phyloP scores from a whole-genome alignment of 1,140 invertebrate species.

The Hesperophylax magnus region DNA sequence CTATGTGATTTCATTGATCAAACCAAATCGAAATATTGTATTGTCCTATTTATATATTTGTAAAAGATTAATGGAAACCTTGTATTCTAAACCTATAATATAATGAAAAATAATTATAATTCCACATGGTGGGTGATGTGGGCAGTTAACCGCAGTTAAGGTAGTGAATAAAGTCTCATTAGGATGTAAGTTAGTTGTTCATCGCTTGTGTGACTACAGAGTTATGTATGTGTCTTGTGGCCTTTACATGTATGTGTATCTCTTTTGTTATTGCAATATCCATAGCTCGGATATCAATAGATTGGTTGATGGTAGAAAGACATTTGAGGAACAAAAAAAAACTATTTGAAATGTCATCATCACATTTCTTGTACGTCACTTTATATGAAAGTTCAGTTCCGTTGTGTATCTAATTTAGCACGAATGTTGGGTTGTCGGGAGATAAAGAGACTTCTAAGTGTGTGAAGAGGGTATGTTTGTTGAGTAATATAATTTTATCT shows the following conservation, averaged over 20 bases:
- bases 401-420: background rate
- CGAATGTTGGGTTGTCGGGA: background rate
- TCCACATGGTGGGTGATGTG: background rate
- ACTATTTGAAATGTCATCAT: background rate
- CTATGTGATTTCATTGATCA: slow-evolving; percentile 14
- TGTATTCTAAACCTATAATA: slow-evolving; percentile 42
- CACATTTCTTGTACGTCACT: background rate
- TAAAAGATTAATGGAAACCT: slow-evolving; percentile 36
- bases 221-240: slow-evolving; percentile 56
- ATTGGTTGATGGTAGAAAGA: background rate
- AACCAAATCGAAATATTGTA: slow-evolving; percentile 13
- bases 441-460: background rate
- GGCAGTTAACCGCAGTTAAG: background rate
- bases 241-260: slow-evolving; percentile 53
- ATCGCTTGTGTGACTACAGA: slow-evolving; percentile 56
- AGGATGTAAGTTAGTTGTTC: slow-evolving; percentile 43
- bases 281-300: slow-evolving; percentile 27
- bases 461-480: slow-evolving; percentile 8
- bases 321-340: background rate
- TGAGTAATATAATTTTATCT: slow-evolving; percentile 30
- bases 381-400: slow-evolving; percentile 5
- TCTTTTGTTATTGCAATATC: slow-evolving; percentile 37
- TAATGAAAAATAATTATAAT: slow-evolving; percentile 42
- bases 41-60: slow-evolving; percentile 48
- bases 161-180: slow-evolving; percentile 9